Evolutionary conservation across 2,113 vertebrate species (phyloP), one percentile per base, ranked within the genome.

Genomic region (Ptyas mucosa): DNA sequence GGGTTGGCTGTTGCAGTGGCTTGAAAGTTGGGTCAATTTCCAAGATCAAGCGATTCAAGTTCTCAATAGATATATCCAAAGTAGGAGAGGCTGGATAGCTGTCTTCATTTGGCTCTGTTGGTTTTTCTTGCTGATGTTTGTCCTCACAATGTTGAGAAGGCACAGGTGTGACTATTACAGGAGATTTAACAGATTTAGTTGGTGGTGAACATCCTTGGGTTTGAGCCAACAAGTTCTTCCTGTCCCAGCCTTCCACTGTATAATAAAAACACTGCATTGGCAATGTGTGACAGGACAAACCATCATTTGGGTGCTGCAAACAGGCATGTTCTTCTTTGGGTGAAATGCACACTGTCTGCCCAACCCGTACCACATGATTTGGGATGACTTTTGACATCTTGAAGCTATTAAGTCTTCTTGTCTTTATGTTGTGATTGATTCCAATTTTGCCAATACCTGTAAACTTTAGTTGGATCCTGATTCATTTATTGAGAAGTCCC

Each of bases 21-120:
- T 98, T 96, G 64, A 99, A 99, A 21, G 97, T 98, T 0, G 98
- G 98, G 88, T 99, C 98, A 21, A 99, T 97, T 81, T 99, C 98
- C 1, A 98, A 94, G 92, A 99, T 99, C 93, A 99, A 87, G 93
- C 97, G 94, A 97, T 98, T 99, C 91, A 99, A 98, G 26, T 95
- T 96, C 49, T 98, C 97, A 94, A 99, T 95, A 34, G 97, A 97
- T 43, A 98, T 95, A 39, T 98, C 98, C 57, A 98, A 95, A 5
- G 94, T 95, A 5, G 97, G 96, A 87, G 97, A 97, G 85, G 57
- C 0, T 0, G 95, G 85, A 12, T 93, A 94, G 61, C 34, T 54
- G 46, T 91, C 93, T 0, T 95, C 39, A 39, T 96, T 97, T 0
- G 0, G 0, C 14, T 93, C 0, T 5, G 3, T 0, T 1, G 91